Evolutionary conservation across 2,113 vertebrate genomes (phyloP), one percentile per base, ranked within the genome.

Genomic region (Zingel zingel): DNA sequence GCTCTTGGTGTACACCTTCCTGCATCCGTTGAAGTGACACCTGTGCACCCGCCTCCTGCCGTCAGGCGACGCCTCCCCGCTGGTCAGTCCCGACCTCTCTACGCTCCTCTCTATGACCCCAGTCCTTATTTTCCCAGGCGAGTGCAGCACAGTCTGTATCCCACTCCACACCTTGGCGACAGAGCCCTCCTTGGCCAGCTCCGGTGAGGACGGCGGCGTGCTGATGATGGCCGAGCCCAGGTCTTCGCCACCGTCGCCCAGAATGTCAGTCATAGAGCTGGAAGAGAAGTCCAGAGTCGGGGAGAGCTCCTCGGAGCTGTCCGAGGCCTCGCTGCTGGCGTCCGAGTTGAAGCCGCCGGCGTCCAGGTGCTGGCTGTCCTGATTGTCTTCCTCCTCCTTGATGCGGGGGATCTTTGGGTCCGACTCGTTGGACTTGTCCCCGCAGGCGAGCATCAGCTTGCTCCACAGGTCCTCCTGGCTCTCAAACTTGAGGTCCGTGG

Each of bases 1-100:
- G 92, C 98, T 99, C 96, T 99, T 99, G 95, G 98, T 99, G 96
- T 99, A 99, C 95, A 99, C 98, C 96, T 99, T 99, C 89, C 97
- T 96, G 96, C 98, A 99, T 12, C 98, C 98, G 1, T 97, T 99
- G 95, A 99, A 99, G 36, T 97, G 95, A 95, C 98, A 99, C 85
- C 97, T 94, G 91, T 99, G 98, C 39, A 99, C 95, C 25, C 98
- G 95, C 89, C 96, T 96, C 92, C 97, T 95, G 75, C 97, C 97
- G 36, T 99, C 98, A 0, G 97, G 96, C 0, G 97, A 98, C 23
- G 95, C 93, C 70, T 98, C 98, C 14, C 96, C 96, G 4, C 94
- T 96, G 82, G 78, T 92, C 86, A 82, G 91, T 91, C 94, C 70
- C 89, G 95, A 95, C 96, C 88, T 74, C 53, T 89, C 84, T 56